Evolutionary conservation across 2,797 vertebrate species (phyloP), one percentile per base, ranked within the genome.

Genomic region (Hirundo rustica): DNA sequence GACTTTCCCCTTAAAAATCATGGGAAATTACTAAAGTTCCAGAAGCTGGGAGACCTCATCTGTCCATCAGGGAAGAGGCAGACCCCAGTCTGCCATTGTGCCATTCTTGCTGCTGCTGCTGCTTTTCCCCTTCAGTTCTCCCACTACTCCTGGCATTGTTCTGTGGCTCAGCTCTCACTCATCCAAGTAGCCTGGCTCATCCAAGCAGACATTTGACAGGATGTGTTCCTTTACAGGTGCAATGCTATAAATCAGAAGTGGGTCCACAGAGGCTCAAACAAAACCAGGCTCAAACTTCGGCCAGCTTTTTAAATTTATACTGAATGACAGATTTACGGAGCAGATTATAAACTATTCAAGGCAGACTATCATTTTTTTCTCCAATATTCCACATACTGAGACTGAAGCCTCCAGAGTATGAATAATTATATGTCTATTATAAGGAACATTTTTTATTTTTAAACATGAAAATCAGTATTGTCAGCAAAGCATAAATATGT

Each of bases 381-480:
- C 26, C 50, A 44, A 1, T 84, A 34, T 82, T 95, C 19, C 21
- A 38, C 44, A 68, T n/a, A 70, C 53, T 87, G 45, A 88, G 50
- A 64, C 55, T 47, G 67, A 32, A 92, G 38, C 25, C n/a, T 88
- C 22, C 54, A 78, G 70, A 93, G 7, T 48, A 54, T 79, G 57
- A 96, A 95, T 92, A 96, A 92, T 88, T 93, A 27, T 62, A 88
- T 64, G 42, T 67, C 60, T 94, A 88, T 70, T 92, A 88, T 40
- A 76, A 61, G 53, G 64, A 94, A 74, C 15, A 54, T 38, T 74
- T 88, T 93, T 86, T 94, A 86, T 90, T 95, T 96, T 86, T 81
- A 91, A 86, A 64, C 64, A 55, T 65, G 60, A 78, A 82, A 93
- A 85, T 16, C 51, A 71, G 64, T 65, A 54, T 44, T 78, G 73